These are phyloP conservation scores for Dryoscopus gambensis DNA, from an alignment of 2,113 vertebrate species.

Conservation along the genomic window DNA sequence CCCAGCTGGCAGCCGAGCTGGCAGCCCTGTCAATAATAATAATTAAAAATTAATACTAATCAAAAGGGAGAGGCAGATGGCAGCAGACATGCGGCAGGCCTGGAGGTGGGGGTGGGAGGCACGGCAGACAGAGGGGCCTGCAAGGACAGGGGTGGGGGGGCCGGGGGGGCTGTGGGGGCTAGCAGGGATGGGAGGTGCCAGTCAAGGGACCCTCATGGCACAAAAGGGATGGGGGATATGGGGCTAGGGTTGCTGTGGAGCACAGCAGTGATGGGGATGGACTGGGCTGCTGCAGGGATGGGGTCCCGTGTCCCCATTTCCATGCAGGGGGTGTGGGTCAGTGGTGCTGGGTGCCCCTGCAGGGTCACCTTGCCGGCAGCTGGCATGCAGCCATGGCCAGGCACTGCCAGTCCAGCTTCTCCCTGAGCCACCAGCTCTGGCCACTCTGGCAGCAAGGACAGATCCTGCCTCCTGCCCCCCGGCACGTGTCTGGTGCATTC, in stretches of 20 bases:
- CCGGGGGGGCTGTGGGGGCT: neutral
- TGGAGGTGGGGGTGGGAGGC: neutral
- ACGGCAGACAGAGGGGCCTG: neutral
- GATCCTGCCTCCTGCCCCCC: neutral
- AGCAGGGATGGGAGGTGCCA: neutral
- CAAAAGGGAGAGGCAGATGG: constrained; percentile 59
- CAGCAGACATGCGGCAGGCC: constrained; percentile 31
- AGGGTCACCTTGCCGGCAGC: constrained; percentile 8
- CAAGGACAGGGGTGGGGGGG: neutral
- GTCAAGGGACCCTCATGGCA: too few relatives aligned
- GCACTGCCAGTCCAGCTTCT: neutral
- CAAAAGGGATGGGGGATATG: too few relatives aligned
- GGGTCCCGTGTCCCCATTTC: neutral
- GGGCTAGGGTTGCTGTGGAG: neutral
- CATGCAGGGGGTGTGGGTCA: accelerated
- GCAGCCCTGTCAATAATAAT: constrained; percentile 51
- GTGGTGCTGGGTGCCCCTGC: neutral
- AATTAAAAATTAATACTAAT: constrained; percentile 67
- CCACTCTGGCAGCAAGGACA: neutral
- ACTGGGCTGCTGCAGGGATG: neutral
- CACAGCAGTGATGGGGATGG: neutral
- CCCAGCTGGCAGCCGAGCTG: constrained; percentile 40
- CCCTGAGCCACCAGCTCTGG: neutral
- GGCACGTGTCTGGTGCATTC: accelerated
- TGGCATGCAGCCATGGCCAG: neutral